phyloP scores from a whole-genome alignment of 2,113 vertebrate genomes.

The Austrofundulus limnaeus region DNA sequence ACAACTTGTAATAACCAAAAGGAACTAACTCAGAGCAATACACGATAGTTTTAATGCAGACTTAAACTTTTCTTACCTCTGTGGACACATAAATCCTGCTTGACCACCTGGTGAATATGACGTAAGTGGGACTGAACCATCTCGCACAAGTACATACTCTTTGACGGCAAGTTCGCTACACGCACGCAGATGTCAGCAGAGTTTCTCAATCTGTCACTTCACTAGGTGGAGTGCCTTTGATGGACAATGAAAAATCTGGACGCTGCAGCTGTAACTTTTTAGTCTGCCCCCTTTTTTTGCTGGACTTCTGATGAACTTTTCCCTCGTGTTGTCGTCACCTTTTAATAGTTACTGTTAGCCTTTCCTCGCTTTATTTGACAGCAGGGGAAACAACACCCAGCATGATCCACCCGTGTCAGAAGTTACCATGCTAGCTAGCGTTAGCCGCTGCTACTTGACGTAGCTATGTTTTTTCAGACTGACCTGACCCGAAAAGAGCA shows the following conservation, averaged over 20 bases:
- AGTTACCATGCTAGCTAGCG: constrained; percentile 57
- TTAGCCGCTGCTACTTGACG: constrained; percentile 50
- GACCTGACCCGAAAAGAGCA: constrained; percentile 8
- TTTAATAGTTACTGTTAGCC: constrained; percentile 14
- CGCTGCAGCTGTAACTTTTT: constrained; percentile 15
- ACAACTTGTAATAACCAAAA: too few relatives aligned
- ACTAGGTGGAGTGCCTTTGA: constrained; percentile 33
- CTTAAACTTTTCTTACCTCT: too few relatives aligned
- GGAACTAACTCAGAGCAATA: too few relatives aligned
- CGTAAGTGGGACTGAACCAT: rapidly evolving
- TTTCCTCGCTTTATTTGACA: constrained; percentile 32
- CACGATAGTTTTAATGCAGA: too few relatives aligned
- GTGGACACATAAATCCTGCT: too few relatives aligned
- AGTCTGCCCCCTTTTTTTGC: constrained; percentile 1
- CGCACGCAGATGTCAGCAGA: constrained; percentile 71
- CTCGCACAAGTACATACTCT: not conserved
- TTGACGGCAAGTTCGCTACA: constrained; percentile 50
- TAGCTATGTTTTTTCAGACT: constrained; percentile 45
- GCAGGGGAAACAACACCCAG: constrained; percentile 48
- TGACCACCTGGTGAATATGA: constrained; percentile 1
- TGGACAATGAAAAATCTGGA: constrained; percentile 26
- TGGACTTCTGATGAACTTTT: constrained; percentile 11
- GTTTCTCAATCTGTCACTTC: constrained; percentile 74
- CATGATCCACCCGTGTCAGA: constrained; percentile 21
- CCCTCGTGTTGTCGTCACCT: not conserved